phyloP scores from a whole-genome alignment of 2,113 vertebrate genomes.

The Sclerurus mexicanus region DNA sequence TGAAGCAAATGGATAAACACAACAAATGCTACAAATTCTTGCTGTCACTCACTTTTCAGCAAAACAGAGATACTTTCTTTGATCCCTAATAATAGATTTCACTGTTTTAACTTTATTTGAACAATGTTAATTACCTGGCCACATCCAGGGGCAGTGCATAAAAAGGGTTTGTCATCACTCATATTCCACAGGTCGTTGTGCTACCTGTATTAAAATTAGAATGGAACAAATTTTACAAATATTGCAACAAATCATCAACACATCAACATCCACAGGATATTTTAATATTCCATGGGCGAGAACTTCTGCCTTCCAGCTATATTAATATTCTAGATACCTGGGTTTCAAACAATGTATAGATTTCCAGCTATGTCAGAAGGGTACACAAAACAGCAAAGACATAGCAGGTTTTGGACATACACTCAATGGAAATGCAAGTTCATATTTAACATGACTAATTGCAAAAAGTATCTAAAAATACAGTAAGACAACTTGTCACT shows the following conservation, averaged over 20 bases:
- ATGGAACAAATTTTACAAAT: not conserved
- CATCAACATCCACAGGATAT: not conserved
- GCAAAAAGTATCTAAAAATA: not conserved
- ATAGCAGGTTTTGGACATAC: not conserved
- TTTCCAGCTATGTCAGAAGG: not conserved
- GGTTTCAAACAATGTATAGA: not conserved
- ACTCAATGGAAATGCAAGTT: not conserved
- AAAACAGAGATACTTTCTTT: not conserved
- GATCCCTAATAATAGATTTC: not conserved
- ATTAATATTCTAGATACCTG: not conserved
- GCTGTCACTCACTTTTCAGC: not conserved
- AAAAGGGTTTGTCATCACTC: conserved; percentile 99
- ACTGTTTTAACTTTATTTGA: not conserved
- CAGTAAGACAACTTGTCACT: not conserved
- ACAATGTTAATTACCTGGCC: conserved; percentile 84
- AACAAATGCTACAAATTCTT: not conserved
- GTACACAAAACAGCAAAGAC: not conserved
- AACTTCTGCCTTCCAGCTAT: not conserved
- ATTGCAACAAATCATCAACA: not conserved
- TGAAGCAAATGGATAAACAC: not conserved
- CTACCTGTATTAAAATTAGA: conserved; percentile 73
- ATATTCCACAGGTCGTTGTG: conserved; percentile 95
- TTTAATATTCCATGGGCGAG: not conserved
- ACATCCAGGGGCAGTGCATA: conserved; percentile 98
- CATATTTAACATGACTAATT: not conserved